phyloP scores from a whole-genome alignment of 2,888 invertebrate genomes.

The Linyphia triangularis region DNA sequence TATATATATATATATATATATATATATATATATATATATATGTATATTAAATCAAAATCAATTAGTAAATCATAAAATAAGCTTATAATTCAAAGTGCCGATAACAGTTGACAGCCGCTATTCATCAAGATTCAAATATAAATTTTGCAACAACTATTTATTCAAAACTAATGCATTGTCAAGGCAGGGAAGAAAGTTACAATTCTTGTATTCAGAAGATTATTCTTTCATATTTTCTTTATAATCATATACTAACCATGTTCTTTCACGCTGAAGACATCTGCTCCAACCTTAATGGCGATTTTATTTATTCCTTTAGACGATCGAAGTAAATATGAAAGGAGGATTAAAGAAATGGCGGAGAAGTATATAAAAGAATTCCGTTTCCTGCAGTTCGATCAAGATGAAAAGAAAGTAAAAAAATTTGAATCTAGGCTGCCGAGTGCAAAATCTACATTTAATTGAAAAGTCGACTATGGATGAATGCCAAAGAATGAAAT shows the following conservation, averaged over 20 bases:
- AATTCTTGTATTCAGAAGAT: slow-evolving; percentile 4
- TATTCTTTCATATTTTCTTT: slow-evolving; percentile 11
- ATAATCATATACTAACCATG: neutral
- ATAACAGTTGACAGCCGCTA: neutral
- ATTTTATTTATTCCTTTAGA: slow-evolving; percentile 15
- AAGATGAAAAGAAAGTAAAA: neutral
- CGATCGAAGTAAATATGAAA: neutral
- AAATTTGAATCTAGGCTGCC: neutral
- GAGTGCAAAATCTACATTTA: slow-evolving; percentile 3
- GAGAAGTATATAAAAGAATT: neutral
- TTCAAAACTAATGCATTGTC: neutral
- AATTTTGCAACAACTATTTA: neutral
- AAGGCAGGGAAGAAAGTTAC: slow-evolving; percentile 8
- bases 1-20: too few species aligned
- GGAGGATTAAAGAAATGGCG: neutral
- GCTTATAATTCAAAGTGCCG: neutral
- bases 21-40: too few species aligned
- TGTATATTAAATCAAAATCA: too few species aligned
- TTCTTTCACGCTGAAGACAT: slow-evolving; percentile 31
- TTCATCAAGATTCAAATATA: neutral
- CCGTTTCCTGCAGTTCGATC: neutral
- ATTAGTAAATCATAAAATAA: neutral
- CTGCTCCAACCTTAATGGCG: slow-evolving; percentile 28
- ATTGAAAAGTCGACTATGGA: neutral
- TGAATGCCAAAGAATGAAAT: neutral